Evolutionary conservation across 2,888 invertebrate genomes (phyloP).

Genomic region (Thecocarcelia acutangulata): DNA sequence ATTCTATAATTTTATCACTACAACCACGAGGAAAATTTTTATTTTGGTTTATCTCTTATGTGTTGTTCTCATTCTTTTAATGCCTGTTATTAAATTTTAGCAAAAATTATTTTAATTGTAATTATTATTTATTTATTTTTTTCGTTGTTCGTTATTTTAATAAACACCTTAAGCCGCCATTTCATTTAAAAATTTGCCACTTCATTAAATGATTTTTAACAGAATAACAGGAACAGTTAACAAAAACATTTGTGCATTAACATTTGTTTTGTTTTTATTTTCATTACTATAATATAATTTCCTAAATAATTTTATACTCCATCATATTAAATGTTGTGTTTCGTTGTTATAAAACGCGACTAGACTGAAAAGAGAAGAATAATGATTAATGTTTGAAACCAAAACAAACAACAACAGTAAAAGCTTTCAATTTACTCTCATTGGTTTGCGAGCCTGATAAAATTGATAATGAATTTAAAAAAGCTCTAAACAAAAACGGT

Average conservation of each 20-base stretch:
- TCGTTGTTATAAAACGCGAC: conserved; percentile 66
- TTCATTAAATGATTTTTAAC: conserved; percentile 43
- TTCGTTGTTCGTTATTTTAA: neutral
- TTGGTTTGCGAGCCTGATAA: neutral
- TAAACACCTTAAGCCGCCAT: conserved; percentile 9
- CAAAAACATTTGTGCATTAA: conserved; percentile 13
- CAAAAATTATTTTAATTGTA: conserved; percentile 32
- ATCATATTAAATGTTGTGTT: conserved; percentile 56
- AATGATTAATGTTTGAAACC: conserved; percentile 34
- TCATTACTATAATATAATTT: neutral
- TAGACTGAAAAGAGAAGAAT: conserved; percentile 62
- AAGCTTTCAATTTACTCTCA: conserved; percentile 35
- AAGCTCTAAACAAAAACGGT: too few species aligned
- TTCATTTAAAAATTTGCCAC: conserved; percentile 50
- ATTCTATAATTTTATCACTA: conserved; percentile 53
- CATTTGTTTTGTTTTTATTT: conserved; percentile 12
- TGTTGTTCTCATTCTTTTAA: conserved; percentile 23
- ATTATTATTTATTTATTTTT: conserved; percentile 36
- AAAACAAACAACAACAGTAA: conserved; percentile 33
- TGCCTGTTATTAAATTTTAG: conserved; percentile 26
- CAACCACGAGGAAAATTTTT: conserved; percentile 35
- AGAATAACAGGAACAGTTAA: neutral
- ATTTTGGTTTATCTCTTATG: conserved; percentile 27
- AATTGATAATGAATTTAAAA: too few species aligned
- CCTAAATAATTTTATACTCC: too few species aligned